These are phyloP conservation scores for Epizoanthus illoricatus DNA, from an alignment of 92 coral and sea anemone genomes.

Conservation along the genomic window DNA sequence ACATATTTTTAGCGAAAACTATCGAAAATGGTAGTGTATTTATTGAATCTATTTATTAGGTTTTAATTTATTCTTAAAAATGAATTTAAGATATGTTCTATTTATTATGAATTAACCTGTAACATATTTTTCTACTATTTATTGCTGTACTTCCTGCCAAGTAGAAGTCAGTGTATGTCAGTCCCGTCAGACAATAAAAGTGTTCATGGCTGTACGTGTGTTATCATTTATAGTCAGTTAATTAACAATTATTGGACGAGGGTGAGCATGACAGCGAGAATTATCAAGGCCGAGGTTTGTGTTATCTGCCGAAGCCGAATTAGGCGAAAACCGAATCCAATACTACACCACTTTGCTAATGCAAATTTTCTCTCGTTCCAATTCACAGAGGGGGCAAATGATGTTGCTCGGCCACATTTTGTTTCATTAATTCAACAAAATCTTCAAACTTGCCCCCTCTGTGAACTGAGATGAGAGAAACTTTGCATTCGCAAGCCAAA, in stretches of 20 bases:
- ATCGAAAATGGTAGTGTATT: constrained; percentile 31
- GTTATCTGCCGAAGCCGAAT: too few species aligned
- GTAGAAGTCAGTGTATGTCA: not conserved
- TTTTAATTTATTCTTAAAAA: constrained; percentile 10
- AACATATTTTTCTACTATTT: constrained; percentile 38
- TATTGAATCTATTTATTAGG: not conserved
- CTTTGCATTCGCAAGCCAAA: too few species aligned
- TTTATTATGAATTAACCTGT: constrained; percentile 17
- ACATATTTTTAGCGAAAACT: constrained; percentile 23
- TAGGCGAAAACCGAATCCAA: too few species aligned
- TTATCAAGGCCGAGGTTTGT: too few species aligned
- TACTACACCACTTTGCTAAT: too few species aligned
- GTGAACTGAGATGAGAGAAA: too few species aligned
- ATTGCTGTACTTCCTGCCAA: not conserved
- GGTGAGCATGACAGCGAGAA: too few species aligned
- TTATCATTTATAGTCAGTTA: not conserved
- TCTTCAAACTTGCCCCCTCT: too few species aligned
- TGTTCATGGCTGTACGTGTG: constrained; percentile 1
- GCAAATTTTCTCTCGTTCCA: too few species aligned
- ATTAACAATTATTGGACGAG: not conserved
- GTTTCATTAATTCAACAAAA: too few species aligned
- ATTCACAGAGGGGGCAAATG: too few species aligned
- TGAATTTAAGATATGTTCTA: constrained; percentile 1
- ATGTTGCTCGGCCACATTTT: too few species aligned
- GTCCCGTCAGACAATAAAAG: constrained; percentile 21